Evolutionary conservation across 1,140 invertebrate genomes (phyloP), one percentile per base, ranked within the genome.

Genomic region (Pachypeltis micranthus): DNA sequence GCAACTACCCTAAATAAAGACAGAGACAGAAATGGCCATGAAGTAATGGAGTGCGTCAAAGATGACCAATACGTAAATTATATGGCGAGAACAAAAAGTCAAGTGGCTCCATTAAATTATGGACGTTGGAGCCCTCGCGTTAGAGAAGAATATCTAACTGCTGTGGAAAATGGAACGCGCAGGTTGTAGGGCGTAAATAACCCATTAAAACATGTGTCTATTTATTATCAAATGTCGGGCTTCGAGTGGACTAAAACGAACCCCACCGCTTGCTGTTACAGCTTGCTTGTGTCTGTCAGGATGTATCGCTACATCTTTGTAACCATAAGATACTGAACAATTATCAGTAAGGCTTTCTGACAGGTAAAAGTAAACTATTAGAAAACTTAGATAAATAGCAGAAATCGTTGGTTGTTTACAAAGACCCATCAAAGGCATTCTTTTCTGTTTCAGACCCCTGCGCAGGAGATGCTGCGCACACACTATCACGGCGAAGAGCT

Each of bases 291-390:
- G 96, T 87, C 0, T 99, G 96, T 72, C 80, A 85, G 26, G 96
- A 99, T 76, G 97, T 97, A 1, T 96, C 93, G 0, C 87, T 99
- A 68, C 95, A 98, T 74, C 87, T 98, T 75, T 99, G 96, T 95
- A 96, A 99, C 74, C 87, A 93, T 57, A 81, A 94, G 44, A 87
- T n/a, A n/a, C n/a, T n/a, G n/a, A n/a, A n/a, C n/a, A n/a, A n/a
- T n/a, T n/a, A n/a, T n/a, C n/a, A n/a, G n/a, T n/a, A n/a, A n/a
- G n/a, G n/a, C n/a, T n/a, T n/a, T n/a, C n/a, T n/a, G n/a, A n/a
- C n/a, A n/a, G n/a, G n/a, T n/a, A n/a, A n/a, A n/a, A n/a, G n/a
- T n/a, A n/a, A n/a, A n/a, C n/a, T n/a, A n/a, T n/a, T n/a, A n/a
- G n/a, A n/a, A n/a, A n/a, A n/a, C n/a, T n/a, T n/a, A n/a, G n/a